These are phyloP conservation scores for Bombus cullumanus DNA, from an alignment of 1,140 invertebrate genomes.

Conservation along the genomic window DNA sequence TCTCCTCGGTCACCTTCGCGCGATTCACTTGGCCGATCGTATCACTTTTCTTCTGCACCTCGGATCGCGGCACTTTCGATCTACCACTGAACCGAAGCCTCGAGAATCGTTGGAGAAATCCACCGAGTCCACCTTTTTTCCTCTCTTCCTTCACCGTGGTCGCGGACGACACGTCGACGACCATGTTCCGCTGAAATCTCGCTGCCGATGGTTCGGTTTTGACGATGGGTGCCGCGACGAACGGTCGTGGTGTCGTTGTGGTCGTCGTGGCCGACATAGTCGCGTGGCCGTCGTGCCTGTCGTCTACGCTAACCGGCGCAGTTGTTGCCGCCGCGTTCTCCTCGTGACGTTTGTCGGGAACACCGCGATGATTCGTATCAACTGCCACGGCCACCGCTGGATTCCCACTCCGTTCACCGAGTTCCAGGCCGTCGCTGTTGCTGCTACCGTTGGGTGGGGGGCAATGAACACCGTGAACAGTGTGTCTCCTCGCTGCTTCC, in stretches of 20 bases:
- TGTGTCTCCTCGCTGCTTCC: slow-evolving; percentile 68
- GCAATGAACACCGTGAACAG: slow-evolving; percentile 65
- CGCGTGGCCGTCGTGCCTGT: slow-evolving; percentile 51
- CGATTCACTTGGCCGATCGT: slow-evolving; percentile 36
- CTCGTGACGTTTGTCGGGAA: slow-evolving; percentile 64
- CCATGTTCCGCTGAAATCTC: slow-evolving; percentile 21
- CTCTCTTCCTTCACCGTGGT: slow-evolving; percentile 65
- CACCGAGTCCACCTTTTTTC: slow-evolving; percentile 80
- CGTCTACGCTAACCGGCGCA: slow-evolving; percentile 59
- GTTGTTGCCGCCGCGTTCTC: slow-evolving; percentile 60
- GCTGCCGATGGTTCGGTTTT: slow-evolving; percentile 3
- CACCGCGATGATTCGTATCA: slow-evolving; percentile 72
- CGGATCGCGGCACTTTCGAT: slow-evolving; percentile 79
- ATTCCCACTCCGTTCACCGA: slow-evolving; percentile 65
- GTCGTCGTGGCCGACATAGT: slow-evolving; percentile 70
- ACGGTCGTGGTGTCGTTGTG: slow-evolving; percentile 25
- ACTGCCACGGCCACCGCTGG: slow-evolving; percentile 63
- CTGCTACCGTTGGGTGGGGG: slow-evolving; percentile 63
- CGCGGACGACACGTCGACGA: slow-evolving; percentile 26
- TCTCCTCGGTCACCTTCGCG: slow-evolving; percentile 44
- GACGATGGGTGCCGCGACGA: neutral
- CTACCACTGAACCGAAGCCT: slow-evolving; percentile 81
- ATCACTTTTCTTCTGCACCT: slow-evolving; percentile 72
- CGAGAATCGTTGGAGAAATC: slow-evolving; percentile 83
- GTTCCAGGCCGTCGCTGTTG: slow-evolving; percentile 50